Evolutionary conservation across 2,888 invertebrate species (phyloP), one percentile per base, ranked within the genome.

Genomic region (Anticlea derivata): DNA sequence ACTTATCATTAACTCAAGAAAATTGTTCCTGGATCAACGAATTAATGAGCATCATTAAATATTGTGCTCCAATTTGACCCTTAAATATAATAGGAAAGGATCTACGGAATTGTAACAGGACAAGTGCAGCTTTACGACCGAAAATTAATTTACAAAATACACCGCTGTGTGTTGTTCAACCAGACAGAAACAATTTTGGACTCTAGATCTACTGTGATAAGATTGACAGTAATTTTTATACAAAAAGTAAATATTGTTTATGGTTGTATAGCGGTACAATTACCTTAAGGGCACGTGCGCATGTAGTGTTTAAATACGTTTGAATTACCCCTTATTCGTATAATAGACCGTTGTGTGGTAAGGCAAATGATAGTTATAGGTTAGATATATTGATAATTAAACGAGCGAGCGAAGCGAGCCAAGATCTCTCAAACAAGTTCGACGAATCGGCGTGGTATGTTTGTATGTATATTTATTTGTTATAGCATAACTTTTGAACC

Each of bases 271-370:
- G 30, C 13, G 58, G 66, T 66, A 65, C 67, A 65, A 68, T 70
- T 74, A 70, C 67, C 34, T 61, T 67, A 65, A 65, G 65, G 71
- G 73, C 75, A 73, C 75, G 75, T 65, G 71, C 56, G 55, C 55
- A 56, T 53, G 41, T 55, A 60, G 41, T 65, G 35, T 61, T 50
- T 30, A 63, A n/a, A 59, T 57, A 60, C 55, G 37, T 60, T 62
- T 58, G 49, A 56, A 50, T 59, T 51, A 48, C 39, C 40, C 43
- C 40, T 13, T 45, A 41, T 35, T 35, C 34, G 23, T 50, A 41
- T 27, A 23, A 38, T 38, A 35, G 40, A 26, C 12, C 24, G 22
- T 50, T 50, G 39, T 39, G 13, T 35, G 11, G 4, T 3, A 17
- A 23, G 31, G 22, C 52, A 38, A 59, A 51, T 60, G 64, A 68